Base-by-base conservation (phyloP, 2,113 vertebrate genomes). In the Charadrius vociferus region DNA sequence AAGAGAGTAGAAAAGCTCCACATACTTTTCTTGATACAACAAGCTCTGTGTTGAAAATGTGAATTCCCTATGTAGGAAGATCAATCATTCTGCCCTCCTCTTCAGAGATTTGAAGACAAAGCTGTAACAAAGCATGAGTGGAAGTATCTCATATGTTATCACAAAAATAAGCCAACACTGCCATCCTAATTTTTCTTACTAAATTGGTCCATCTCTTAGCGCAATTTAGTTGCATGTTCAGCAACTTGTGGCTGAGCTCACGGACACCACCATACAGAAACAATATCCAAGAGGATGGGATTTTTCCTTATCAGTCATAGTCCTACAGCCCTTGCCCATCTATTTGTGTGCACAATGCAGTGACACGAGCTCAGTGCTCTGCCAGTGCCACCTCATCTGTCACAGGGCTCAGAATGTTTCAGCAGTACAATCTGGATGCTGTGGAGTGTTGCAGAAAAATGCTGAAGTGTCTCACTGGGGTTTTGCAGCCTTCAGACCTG, bases 381-480 rank as follows among this genome's bases (percentile, higher is more conserved):
- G 41, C 34, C 29, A 23, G 26, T 58, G 47, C 23, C 68, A 84
- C 43, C 12, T 91, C 47, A 56, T 59, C 82, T 72, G 63, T 87
- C 58, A 81, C 16, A 13, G 65, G 30, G 47, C 65, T 82, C 12
- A 7, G 36, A 26, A 45, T 52, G 41, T 20, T n/a, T 81, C 77
- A 37, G 41, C 58, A 65, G 56, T n/a, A 67, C 43, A 65, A 36
- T 19, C 56, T 79, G 45, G 59, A 37, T 0, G 1, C 39, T 75
- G 15, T 14, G 37, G 22, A 50, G 41, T 2, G 10, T 4, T 26
- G 52, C 56, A 85, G 70, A 59, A 73, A 80, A 66, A 53, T 6
- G 19, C 0, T 10, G 41, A 50, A 47, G 18, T 2, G 1, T 49
- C 9, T 4, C 21, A 37, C 12, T 14, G 12, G 20, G 9, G 10